Conservation (phyloP, 2,888 invertebrate genomes). For the Lagria hirta region DNA sequence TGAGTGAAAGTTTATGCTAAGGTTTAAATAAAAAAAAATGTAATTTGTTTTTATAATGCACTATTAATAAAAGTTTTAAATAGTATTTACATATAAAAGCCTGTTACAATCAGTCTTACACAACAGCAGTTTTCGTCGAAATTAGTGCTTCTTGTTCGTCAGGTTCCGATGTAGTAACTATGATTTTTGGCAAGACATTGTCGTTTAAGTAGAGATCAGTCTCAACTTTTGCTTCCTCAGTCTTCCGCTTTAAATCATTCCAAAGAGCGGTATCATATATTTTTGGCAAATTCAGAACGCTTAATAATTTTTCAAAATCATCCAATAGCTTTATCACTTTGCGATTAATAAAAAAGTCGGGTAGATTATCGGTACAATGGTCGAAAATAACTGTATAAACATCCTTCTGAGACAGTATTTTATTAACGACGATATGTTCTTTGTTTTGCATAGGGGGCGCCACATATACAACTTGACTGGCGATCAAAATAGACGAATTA, state of each 20-base stretch:
- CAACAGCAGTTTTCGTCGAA: constrained; percentile 18
- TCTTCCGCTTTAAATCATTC: constrained; percentile 30
- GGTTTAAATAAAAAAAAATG: constrained; percentile 11
- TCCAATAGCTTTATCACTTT: constrained; percentile 33
- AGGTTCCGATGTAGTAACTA: constrained; percentile 34
- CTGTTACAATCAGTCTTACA: constrained; percentile 25
- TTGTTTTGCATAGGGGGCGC: constrained; percentile 28
- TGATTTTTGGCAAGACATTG: constrained; percentile 33
- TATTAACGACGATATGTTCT: constrained; percentile 32
- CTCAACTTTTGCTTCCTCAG: constrained; percentile 30
- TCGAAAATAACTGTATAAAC: constrained; percentile 32
- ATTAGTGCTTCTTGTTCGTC: constrained; percentile 33
- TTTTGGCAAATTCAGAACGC: constrained; percentile 26
- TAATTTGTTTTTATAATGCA: constrained; percentile 21
- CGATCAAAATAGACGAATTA: constrained; percentile 27
- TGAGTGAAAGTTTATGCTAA: constrained; percentile 19
- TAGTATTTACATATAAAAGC: neutral
- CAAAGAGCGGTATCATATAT: constrained; percentile 22
- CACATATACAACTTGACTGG: constrained; percentile 36
- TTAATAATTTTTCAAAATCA: constrained; percentile 34
- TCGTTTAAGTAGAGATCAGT: constrained; percentile 18
- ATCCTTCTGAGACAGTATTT: constrained; percentile 26
- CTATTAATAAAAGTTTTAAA: constrained; percentile 10
- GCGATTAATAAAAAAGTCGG: constrained; percentile 29
- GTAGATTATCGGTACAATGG: constrained; percentile 33